A percentile compares a stretch with the other conserved stretches of the same genome.
Conservation (phyloP, 2,797 vertebrate genomes). For the Cynodonichthys magdalenae region DNA sequence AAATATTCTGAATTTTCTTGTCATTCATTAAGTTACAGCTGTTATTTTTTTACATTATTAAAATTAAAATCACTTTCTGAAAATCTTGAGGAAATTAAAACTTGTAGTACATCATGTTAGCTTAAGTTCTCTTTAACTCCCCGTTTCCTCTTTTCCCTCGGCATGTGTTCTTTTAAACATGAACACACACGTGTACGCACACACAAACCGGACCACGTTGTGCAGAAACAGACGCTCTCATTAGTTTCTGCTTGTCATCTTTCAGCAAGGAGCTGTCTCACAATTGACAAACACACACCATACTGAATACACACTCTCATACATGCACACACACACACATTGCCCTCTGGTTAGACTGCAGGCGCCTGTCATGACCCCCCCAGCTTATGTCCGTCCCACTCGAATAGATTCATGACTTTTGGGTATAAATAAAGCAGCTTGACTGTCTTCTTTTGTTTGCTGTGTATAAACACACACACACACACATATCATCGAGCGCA, state of each 20-base stretch:
- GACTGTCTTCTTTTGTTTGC: slow-evolving; percentile 5
- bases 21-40: no score
- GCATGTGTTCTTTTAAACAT: slow-evolving; percentile 25
- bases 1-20: no score
- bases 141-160: neutral
- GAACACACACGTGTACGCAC: slow-evolving; percentile 9
- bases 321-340: slow-evolving; percentile 3
- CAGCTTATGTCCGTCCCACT: slow-evolving; percentile 46
- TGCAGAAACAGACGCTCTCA: slow-evolving; percentile 64
- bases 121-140: neutral
- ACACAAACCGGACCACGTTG: slow-evolving; percentile 22
- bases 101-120: slow-evolving; percentile 2
- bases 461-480: slow-evolving; percentile 9
- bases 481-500: neutral
- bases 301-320: slow-evolving; percentile 16
- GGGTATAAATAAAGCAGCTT: slow-evolving; percentile 20
- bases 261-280: slow-evolving; percentile 59
- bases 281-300: slow-evolving; percentile 37
- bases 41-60: no score
- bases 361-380: slow-evolving; percentile 53
- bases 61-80: no score
- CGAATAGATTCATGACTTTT: slow-evolving; percentile 37
- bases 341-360: slow-evolving; percentile 51
- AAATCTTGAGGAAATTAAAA: slow-evolving; percentile 14
- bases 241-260: slow-evolving; percentile 75